A percentile compares a stretch with the other conserved stretches of the same genome.
Conservation (phyloP, 1,140 invertebrate genomes). For the Trissolcus basalis region DNA sequence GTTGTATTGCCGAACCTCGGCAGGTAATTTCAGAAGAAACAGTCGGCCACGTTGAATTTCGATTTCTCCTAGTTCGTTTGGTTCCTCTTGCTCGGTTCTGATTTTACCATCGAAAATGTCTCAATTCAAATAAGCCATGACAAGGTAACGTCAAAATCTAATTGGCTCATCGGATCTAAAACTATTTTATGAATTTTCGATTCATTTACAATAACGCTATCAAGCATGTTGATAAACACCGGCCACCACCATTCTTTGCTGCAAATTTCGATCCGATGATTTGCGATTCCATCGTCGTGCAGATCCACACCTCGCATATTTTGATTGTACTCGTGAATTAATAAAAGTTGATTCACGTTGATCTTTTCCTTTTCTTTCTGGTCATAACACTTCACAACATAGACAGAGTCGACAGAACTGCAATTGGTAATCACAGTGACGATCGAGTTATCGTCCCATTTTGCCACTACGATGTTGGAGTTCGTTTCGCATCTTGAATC, state of each 20-base stretch:
- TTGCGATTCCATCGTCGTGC: not conserved
- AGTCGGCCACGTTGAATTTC: slow-evolving; percentile 6
- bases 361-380: not conserved
- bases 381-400: no score
- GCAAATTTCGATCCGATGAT: not conserved
- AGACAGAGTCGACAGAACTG: not conserved
- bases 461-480: not conserved
- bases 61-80: not conserved
- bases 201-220: not conserved
- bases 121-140: slow-evolving; percentile 11
- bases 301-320: not conserved
- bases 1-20: slow-evolving; percentile 10
- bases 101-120: slow-evolving; percentile 4
- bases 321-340: not conserved
- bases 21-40: slow-evolving; percentile 6
- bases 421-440: no score
- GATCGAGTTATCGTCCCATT: no score
- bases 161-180: slow-evolving; percentile 5
- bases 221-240: not conserved
- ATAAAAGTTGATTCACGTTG: not conserved
- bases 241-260: not conserved
- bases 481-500: no score
- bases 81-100: slow-evolving; percentile 6
- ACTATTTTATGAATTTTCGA: not conserved
- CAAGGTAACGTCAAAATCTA: slow-evolving; percentile 11